These are phyloP conservation scores for Falco concolor DNA, from an alignment of 2,797 vertebrate genomes.

Conservation along the genomic window DNA sequence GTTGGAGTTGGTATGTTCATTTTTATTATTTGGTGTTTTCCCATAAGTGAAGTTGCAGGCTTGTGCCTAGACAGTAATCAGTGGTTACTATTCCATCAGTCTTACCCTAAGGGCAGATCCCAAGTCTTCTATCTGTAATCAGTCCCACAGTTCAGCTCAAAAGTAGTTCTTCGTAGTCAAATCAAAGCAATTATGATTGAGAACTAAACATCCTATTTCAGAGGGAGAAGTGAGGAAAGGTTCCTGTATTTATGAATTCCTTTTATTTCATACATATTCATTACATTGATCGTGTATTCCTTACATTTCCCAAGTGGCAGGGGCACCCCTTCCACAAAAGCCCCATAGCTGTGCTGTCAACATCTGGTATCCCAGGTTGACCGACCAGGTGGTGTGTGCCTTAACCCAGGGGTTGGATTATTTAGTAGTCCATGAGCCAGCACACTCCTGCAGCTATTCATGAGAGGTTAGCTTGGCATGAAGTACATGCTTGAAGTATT, in stretches of 20 bases:
- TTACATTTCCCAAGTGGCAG: neutral
- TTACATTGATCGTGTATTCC: neutral
- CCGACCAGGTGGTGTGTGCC: neutral
- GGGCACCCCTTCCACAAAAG: neutral
- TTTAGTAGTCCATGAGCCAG: neutral
- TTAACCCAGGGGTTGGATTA: neutral
- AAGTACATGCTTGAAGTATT: neutral
- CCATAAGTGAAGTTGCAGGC: neutral
- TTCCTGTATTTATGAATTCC: neutral
- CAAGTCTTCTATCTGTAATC: neutral
- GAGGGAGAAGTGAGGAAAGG: neutral
- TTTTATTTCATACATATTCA: neutral
- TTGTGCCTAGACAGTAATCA: neutral
- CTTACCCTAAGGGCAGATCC: neutral
- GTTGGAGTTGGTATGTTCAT: conserved; percentile 82
- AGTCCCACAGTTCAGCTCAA: neutral
- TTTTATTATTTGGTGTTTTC: neutral
- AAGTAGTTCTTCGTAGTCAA: neutral
- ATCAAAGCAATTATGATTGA: neutral
- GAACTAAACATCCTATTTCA: neutral
- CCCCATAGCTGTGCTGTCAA: neutral
- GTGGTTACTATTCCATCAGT: neutral
- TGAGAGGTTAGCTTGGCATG: neutral
- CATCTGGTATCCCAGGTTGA: neutral
- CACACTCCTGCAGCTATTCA: neutral